Evolutionary conservation across 2,797 vertebrate genomes (phyloP), one percentile per base, ranked within the genome.

Genomic region (Bryconaethiops microstoma): DNA sequence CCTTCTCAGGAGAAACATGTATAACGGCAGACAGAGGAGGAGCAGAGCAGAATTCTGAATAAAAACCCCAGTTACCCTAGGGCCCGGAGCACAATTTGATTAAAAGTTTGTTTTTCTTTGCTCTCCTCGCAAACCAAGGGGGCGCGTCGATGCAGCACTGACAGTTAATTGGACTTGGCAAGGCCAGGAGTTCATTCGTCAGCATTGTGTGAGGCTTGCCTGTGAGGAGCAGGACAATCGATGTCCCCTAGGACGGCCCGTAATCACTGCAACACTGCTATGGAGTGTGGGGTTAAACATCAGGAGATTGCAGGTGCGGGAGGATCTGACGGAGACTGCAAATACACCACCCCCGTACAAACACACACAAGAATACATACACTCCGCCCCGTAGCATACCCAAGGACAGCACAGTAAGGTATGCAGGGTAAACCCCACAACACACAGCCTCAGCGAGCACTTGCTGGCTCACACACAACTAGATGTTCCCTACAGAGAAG

Each of bases 131-230:
- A 92, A 94, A 95, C 87, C 87, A 88, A 93, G 91, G 91, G 79
- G 90, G 92, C 89, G 89, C 90, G 91, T 95, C 92, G 92, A 94
- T 95, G 95, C 93, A 93, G 94, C 94, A 94, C 95, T 94, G 93
- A 90, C 90, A 93, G 90, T 94, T 97, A 97, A 98, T 96, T 96
- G 96, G 95, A 97, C 96, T 94, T 97, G 96, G 96, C 97, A 96
- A 94, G 93, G 93, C 94, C 95, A 94, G 92, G 91, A 95, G 96
- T 97, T 97, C 95, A 97, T 97, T 97, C 92, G 89, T 97, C 96
- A 96, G 94, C 96, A 96, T 95, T 97, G 96, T 95, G 95, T 93
- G 92, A 93, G 94, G 95, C 94, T 96, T 94, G 93, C 91, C 95
- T 95, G 92, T 93, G 94, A 97, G 95, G 94, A 94, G 95, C 92